Conservation (phyloP, 2,888 invertebrate species). For the Trimorus sp. region DNA sequence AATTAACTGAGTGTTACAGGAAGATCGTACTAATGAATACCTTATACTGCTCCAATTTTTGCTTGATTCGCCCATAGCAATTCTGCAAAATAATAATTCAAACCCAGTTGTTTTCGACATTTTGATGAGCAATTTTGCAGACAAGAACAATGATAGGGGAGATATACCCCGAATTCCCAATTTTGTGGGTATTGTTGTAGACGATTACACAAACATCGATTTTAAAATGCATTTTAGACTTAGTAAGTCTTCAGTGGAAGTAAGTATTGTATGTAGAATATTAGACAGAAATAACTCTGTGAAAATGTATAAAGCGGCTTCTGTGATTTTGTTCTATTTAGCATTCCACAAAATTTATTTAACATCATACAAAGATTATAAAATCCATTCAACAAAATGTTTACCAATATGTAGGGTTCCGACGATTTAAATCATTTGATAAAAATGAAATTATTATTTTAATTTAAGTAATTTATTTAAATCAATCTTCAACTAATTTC, state of each 20-base stretch:
- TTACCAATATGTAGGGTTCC: too few species aligned
- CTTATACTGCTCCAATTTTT: neutral
- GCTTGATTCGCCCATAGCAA: neutral
- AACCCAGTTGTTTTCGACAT: neutral
- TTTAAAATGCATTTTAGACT: constrained; percentile 21
- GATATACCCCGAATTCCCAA: neutral
- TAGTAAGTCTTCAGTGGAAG: constrained; percentile 13
- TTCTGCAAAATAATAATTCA: neutral
- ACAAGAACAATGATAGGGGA: neutral
- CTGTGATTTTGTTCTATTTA: neutral
- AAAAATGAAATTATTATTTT: too few species aligned
- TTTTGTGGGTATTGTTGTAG: neutral
- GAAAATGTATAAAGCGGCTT: neutral
- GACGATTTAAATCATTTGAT: too few species aligned
- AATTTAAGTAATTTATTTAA: too few species aligned
- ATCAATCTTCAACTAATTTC: too few species aligned
- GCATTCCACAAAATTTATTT: too few species aligned
- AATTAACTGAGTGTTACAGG: neutral
- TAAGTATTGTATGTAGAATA: neutral
- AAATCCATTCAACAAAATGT: too few species aligned
- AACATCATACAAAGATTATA: too few species aligned
- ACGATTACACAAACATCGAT: constrained; percentile 10
- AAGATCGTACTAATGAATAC: neutral
- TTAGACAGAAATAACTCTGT: neutral
- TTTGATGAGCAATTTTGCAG: neutral